Base-by-base conservation (phyloP, 1,140 invertebrate genomes). In the Mycetomoellerius zeteki region DNA sequence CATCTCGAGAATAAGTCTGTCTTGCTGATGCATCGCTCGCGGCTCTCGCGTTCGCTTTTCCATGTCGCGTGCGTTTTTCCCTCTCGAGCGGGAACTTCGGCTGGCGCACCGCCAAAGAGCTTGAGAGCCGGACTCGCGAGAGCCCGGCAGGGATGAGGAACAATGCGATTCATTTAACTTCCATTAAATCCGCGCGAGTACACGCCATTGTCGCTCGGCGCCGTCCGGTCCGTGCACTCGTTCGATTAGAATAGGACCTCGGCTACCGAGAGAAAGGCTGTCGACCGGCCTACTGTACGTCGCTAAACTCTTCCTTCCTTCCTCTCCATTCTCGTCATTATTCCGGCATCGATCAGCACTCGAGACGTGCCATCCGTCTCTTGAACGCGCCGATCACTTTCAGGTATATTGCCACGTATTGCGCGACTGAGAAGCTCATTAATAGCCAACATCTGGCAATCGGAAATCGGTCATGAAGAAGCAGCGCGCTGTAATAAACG, bases 111-210 rank as follows among this genome's bases (percentile, higher is more conserved):
- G 54, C 87, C 85, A 90, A 65, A 86, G 71, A 84, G 37, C n/a
- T 71, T 30, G 52, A 19, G 52, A 54, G 19, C n/a, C 54, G 54
- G 64, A 65, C 54, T 60, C 47, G 60, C 14, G 30, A 5, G n/a
- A 47, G n/a, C 21, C 16, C 21, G 56, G 3, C 7, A 21, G 12
- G 10, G 10, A 5, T 16, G 71, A 24, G 52, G 77, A 91, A 91
- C 90, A 90, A 91, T 91, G 72, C 80, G 71, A 91, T 89, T 91
- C 89, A 91, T 91, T 91, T 89, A 90, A 91, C 90, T 91, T 90
- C 89, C 88, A 90, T 90, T 90, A 89, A 86, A 88, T 52, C 72
- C 58, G n/a, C 43, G 81, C 76, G 71, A 43, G 21, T 69, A 69
- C 65, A 85, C 77, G n/a, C 65, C 43, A 30, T 73, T 33, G 27